phyloP scores from a whole-genome alignment of 1,140 invertebrate species.

The Brachionus manjavacas region DNA sequence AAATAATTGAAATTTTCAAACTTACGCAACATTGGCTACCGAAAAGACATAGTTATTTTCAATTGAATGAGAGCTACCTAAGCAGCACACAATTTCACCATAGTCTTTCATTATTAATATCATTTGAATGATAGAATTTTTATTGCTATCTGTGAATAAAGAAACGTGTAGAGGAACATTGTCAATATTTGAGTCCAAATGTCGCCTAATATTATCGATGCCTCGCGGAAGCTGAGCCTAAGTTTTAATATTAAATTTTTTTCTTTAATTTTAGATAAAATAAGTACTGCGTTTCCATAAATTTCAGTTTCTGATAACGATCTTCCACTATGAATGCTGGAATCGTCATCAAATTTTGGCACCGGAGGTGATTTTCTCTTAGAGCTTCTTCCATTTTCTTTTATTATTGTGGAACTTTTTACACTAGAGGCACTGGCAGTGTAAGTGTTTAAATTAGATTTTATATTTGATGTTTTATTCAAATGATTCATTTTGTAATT shows the following conservation, averaged over 20 bases:
- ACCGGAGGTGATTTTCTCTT: neutral
- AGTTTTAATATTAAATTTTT: neutral
- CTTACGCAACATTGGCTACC: conserved; percentile 82
- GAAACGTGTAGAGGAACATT: conserved; percentile 93
- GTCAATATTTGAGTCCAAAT: conserved; percentile 80
- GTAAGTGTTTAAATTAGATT: neutral
- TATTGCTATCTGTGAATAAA: conserved; percentile 90
- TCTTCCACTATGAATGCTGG: neutral
- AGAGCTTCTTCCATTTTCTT: neutral
- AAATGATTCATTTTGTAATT: conserved; percentile 10
- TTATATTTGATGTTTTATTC: neutral
- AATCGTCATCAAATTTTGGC: conserved; percentile 11
- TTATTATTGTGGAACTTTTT: neutral
- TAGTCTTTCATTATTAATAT: conserved; percentile 91
- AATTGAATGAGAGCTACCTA: conserved; percentile 75
- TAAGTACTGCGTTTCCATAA: conserved; percentile 37
- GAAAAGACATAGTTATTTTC: conserved; percentile 85
- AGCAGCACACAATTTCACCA: conserved; percentile 82
- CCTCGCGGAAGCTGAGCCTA: conserved; percentile 81
- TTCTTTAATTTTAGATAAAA: neutral
- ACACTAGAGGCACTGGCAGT: neutral
- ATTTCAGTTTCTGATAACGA: conserved; percentile 21
- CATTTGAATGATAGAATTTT: conserved; percentile 75
- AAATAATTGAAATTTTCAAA: no score
- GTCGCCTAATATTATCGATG: conserved; percentile 91